These are phyloP conservation scores for Labia minor DNA, from an alignment of 2,888 invertebrate genomes.

Conservation along the genomic window DNA sequence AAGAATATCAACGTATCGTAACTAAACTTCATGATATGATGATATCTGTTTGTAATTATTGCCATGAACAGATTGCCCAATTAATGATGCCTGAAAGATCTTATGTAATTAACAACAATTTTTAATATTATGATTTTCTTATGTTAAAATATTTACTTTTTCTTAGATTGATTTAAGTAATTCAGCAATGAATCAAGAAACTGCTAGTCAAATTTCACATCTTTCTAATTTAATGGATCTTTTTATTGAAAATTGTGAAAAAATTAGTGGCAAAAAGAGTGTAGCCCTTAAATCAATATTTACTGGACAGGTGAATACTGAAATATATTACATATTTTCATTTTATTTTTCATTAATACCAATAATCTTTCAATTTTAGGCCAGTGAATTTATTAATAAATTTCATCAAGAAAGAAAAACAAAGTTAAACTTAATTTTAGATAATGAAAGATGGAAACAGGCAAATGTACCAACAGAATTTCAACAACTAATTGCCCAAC, in stretches of 20 bases:
- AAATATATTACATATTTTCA: conserved; percentile 2
- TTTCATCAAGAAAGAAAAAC: conserved; percentile 82
- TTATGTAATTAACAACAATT: not conserved
- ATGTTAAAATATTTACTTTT: not conserved
- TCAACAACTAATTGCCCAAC: conserved; percentile 68
- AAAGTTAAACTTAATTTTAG: conserved; percentile 72
- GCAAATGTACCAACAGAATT: conserved; percentile 84
- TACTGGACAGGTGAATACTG: conserved; percentile 43
- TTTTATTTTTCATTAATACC: not conserved
- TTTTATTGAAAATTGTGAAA: conserved; percentile 66
- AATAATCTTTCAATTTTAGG: conserved; percentile 50
- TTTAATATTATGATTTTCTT: not conserved
- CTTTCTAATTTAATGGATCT: conserved; percentile 64
- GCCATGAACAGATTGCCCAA: conserved; percentile 85
- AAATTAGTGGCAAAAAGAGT: conserved; percentile 61
- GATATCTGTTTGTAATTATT: conserved; percentile 75
- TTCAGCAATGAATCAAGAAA: conserved; percentile 49
- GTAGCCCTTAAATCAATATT: conserved; percentile 71
- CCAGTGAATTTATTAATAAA: conserved; percentile 78
- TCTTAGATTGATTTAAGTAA: not conserved
- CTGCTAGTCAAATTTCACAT: conserved; percentile 63
- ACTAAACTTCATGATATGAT: conserved; percentile 65
- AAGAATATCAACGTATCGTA: conserved; percentile 57
- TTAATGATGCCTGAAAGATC: conserved; percentile 54
- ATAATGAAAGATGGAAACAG: conserved; percentile 87